A percentile compares a stretch with the other conserved stretches of the same genome.
phyloP scores from a whole-genome alignment of 2,113 vertebrate genomes.

The Potamarius usumacintae region DNA sequence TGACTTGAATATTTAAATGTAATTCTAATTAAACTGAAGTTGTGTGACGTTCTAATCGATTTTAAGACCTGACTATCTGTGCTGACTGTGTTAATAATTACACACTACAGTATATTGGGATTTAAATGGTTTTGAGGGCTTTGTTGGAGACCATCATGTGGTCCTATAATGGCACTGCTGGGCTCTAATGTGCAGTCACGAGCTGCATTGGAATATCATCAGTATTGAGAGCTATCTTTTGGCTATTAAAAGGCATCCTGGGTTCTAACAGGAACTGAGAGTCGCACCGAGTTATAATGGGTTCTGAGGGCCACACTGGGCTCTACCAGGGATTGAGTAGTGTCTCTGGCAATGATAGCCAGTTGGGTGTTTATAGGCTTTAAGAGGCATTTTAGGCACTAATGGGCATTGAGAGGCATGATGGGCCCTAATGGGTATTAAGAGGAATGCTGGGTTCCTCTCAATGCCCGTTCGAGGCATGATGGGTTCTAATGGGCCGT shows the following conservation, averaged over 20 bases:
- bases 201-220: not conserved
- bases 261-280: not conserved
- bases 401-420: not conserved
- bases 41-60: not conserved
- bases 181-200: not conserved
- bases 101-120: not conserved
- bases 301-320: not conserved
- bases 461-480: not conserved
- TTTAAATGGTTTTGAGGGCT: not conserved
- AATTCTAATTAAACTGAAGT: not conserved
- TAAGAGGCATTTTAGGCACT: not conserved
- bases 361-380: not conserved
- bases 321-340: not conserved
- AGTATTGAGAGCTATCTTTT: not conserved
- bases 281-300: not conserved
- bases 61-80: not conserved
- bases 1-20: too few species aligned
- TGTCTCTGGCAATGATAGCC: not conserved
- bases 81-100: not conserved
- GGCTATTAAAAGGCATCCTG: not conserved
- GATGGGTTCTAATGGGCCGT: not conserved
- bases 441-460: not conserved
- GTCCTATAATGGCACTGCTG: not conserved
- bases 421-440: not conserved
- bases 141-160: not conserved